Percentiles rank a stretch among this genome's conserved stretches.
phyloP scores from a whole-genome alignment of 2,888 invertebrate genomes.

The Psylliodes chrysocephalus region DNA sequence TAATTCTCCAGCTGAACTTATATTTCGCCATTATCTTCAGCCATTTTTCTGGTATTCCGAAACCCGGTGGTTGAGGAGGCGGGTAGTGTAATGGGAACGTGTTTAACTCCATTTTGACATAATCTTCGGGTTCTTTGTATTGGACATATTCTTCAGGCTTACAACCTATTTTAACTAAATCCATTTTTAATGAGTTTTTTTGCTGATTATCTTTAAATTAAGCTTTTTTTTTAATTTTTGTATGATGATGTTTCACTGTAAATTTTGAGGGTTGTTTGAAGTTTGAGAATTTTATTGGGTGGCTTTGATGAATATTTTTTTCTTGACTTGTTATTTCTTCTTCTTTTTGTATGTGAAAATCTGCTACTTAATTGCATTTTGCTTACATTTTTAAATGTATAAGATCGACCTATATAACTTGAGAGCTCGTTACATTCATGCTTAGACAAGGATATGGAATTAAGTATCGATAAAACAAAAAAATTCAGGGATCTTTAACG shows the following conservation, averaged over 20 bases:
- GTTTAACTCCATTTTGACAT: constrained; percentile 40
- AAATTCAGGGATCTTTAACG: too few species aligned
- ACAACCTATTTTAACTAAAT: neutral
- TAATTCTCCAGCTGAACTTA: constrained; percentile 47
- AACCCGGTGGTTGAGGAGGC: constrained; percentile 29
- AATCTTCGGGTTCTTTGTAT: constrained; percentile 26
- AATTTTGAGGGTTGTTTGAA: constrained; percentile 19
- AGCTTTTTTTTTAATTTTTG: constrained; percentile 12
- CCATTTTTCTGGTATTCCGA: constrained; percentile 41
- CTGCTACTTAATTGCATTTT: too few species aligned
- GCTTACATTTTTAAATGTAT: too few species aligned
- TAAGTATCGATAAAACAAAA: too few species aligned
- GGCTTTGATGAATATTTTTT: neutral
- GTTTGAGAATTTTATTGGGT: neutral
- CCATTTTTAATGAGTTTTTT: constrained; percentile 6
- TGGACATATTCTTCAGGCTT: neutral
- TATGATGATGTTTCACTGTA: constrained; percentile 11
- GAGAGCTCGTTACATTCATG: too few species aligned
- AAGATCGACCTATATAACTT: too few species aligned
- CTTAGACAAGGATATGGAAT: too few species aligned
- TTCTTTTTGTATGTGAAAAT: too few species aligned
- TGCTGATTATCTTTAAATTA: neutral
- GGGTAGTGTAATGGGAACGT: constrained; percentile 38
- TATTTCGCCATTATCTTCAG: constrained; percentile 46
- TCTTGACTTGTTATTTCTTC: too few species aligned